phyloP scores from a whole-genome alignment of 2,113 vertebrate genomes.

The Pomatostomus ruficeps region DNA sequence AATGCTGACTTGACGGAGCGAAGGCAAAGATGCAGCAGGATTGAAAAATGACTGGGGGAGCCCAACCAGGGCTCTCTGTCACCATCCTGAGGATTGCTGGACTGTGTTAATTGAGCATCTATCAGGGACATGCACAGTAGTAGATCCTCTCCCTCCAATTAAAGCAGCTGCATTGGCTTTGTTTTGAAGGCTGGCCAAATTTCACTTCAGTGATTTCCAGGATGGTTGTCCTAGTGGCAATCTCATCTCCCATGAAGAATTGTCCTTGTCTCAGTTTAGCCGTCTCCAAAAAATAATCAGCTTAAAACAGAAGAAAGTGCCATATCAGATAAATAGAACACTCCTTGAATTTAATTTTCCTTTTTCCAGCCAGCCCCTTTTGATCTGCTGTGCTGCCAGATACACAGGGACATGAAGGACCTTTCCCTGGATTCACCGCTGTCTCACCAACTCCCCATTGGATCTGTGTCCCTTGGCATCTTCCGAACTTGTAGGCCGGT shows the following conservation, averaged over 20 bases:
- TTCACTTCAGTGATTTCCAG: background rate
- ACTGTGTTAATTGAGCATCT: background rate
- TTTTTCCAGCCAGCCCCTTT: background rate
- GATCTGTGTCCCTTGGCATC: background rate
- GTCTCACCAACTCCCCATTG: background rate
- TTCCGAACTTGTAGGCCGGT: background rate
- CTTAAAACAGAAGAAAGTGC: background rate
- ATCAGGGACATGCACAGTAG: background rate
- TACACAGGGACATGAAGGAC: background rate
- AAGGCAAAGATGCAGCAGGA: background rate
- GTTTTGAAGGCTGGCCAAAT: background rate
- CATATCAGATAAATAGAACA: background rate
- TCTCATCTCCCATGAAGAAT: background rate
- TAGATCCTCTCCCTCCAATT: background rate
- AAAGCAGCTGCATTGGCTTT: background rate
- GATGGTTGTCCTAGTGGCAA: background rate
- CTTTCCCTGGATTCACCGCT: background rate
- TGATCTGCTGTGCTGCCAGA: background rate
- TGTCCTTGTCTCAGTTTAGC: background rate
- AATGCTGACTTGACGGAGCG: background rate
- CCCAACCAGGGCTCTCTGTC: background rate
- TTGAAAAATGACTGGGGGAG: background rate
- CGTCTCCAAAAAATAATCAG: background rate
- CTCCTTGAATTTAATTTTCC: background rate
- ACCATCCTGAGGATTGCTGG: background rate